These are phyloP conservation scores for Priapulus caudatus DNA, from an alignment of 2,888 invertebrate genomes.

Conservation along the genomic window DNA sequence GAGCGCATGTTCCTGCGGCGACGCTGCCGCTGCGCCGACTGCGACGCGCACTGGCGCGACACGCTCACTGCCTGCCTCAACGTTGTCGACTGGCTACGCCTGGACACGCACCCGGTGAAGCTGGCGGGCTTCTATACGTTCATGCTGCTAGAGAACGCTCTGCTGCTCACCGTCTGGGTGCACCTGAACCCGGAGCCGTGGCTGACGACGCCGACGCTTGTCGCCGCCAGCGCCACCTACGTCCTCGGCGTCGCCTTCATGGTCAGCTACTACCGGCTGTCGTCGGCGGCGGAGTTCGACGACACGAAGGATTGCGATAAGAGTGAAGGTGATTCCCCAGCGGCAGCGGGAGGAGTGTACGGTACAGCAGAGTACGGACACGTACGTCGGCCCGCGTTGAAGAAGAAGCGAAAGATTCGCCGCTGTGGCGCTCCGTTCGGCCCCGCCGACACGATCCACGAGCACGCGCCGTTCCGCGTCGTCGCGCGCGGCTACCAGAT, in stretches of 20 bases:
- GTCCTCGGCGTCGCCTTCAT: neutral
- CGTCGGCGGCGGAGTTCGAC: neutral
- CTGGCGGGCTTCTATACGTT: neutral
- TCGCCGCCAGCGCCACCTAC: neutral
- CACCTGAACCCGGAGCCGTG: neutral
- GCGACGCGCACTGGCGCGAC: neutral
- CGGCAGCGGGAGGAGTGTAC: neutral
- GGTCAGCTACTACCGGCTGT: neutral
- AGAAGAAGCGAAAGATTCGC: neutral
- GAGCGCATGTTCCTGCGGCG: neutral
- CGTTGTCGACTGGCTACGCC: neutral
- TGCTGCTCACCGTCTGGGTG: neutral
- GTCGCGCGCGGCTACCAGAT: neutral
- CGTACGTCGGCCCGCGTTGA: neutral
- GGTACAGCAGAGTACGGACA: no score
- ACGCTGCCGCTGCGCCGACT: neutral
- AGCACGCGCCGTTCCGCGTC: neutral
- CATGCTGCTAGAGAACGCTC: neutral
- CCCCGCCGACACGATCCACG: neutral
- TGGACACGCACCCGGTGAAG: neutral
- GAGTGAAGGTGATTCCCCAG: neutral
- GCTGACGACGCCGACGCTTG: neutral
- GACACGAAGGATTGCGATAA: neutral
- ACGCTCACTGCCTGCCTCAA: neutral
- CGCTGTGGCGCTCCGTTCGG: no score